These are phyloP conservation scores for Tribolium madens DNA, from an alignment of 1,140 invertebrate species.

Conservation along the genomic window DNA sequence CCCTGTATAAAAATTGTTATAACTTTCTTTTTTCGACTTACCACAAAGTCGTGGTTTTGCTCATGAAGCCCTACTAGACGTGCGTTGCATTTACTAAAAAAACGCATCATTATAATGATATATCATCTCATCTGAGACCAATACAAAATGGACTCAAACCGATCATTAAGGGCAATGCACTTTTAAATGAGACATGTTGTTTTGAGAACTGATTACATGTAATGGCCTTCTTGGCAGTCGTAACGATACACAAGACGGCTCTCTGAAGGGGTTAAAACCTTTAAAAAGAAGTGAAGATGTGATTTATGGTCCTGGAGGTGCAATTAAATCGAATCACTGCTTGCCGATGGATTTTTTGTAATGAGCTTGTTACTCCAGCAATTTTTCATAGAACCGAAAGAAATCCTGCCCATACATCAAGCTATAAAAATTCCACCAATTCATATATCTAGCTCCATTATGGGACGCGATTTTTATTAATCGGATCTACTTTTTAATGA, in stretches of 20 bases:
- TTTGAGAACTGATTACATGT: constrained; percentile 18
- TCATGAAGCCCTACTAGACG: neutral
- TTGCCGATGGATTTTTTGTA: neutral
- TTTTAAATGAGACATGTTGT: constrained; percentile 1
- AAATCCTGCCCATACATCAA: constrained; percentile 3
- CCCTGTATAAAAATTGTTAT: too few species aligned
- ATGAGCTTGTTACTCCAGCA: neutral
- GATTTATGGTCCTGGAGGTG: neutral
- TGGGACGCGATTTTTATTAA: constrained; percentile 23
- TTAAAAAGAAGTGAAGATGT: neutral
- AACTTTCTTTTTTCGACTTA: neutral
- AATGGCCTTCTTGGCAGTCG: neutral
- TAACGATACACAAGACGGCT: neutral
- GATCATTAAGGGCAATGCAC: constrained; percentile 27
- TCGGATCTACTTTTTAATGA: constrained; percentile 18
- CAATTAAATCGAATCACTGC: neutral
- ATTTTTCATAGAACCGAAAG: constrained; percentile 6
- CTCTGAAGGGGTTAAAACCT: neutral
- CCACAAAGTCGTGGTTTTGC: too few species aligned
- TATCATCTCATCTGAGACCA: neutral
- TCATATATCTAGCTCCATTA: constrained; percentile 23
- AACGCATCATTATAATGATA: neutral
- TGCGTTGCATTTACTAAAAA: neutral
- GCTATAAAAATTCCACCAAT: constrained; percentile 24
- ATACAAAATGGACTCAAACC: neutral